Base-by-base conservation (phyloP, 2,888 invertebrate species). In the Alcis repandata region DNA sequence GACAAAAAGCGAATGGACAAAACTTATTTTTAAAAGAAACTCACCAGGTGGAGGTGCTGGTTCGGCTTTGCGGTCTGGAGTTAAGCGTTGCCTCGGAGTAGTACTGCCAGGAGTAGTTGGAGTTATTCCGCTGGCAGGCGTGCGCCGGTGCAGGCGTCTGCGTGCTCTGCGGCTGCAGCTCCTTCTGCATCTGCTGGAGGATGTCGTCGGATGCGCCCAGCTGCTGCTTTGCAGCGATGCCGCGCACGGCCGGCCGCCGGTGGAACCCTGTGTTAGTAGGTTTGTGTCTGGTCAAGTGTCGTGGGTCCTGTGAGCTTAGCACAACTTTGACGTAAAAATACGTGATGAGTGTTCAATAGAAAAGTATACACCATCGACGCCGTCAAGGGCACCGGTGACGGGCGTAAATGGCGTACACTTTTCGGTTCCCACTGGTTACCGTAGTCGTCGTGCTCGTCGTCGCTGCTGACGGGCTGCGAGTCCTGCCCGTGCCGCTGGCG, bases 401-500 rank as follows among this genome's bases (percentile, higher is more conserved):
- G n/a, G n/a, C n/a, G n/a, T n/a, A n/a, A n/a, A n/a, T n/a, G n/a
- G n/a, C n/a, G n/a, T n/a, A n/a, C n/a, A n/a, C n/a, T n/a, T n/a
- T n/a, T n/a, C n/a, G n/a, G n/a, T n/a, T n/a, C n/a, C n/a, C n/a
- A n/a, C n/a, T n/a, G n/a, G 59, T 72, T 80, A 94, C 98, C 98
- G 77, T 98, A 98, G 82, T 98, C 98, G 75, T 98, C 97, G 75
- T 97, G 97, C 74, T 97, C 97, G 65, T 97, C 96, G 56, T 97
- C 97, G 63, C 94, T 94, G 78, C 94, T 90, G 53, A 84, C 87
- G 7, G 91, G 88, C 68, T 93, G 93, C 32, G 94, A 91, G 73
- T 95, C 95, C 71, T 94, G 95, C 43, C 94, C 94, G 82, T 94
- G 94, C 60, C 97, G 95, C 82, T 97, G 96, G 74, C 97, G 95